A percentile compares a stretch with the other conserved stretches of the same genome.
phyloP scores from a whole-genome alignment of 2,888 invertebrate genomes.

The Epinotia brunnichana region DNA sequence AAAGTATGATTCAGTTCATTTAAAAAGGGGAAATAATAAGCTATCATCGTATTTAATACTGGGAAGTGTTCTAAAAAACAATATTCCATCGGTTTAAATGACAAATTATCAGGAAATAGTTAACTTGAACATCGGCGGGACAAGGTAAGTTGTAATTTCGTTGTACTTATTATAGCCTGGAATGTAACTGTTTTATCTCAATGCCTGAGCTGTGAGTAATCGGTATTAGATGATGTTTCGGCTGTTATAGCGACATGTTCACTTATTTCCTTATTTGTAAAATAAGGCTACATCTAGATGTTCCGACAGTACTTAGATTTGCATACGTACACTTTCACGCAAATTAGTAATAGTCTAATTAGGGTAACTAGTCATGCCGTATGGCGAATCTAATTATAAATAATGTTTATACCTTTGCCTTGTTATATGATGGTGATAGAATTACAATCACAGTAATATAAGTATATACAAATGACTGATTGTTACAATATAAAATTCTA shows the following conservation, averaged over 20 bases:
- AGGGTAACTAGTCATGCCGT: background rate
- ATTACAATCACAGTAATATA: too few relatives aligned
- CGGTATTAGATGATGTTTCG: background rate
- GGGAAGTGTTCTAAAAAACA: constrained; percentile 27
- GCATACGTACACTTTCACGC: background rate
- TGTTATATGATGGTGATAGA: background rate
- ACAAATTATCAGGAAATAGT: constrained; percentile 87
- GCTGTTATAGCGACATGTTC: background rate
- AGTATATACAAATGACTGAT: background rate
- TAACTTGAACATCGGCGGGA: constrained; percentile 97
- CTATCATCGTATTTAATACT: constrained; percentile 32
- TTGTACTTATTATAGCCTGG: constrained; percentile 39
- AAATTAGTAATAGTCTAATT: constrained; percentile 1
- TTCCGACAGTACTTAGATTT: background rate
- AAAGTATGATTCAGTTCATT: constrained; percentile 37
- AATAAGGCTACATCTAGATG: background rate
- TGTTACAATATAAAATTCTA: too few relatives aligned
- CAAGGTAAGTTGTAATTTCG: constrained; percentile 85
- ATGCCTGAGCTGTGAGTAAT: constrained; percentile 16
- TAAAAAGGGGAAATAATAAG: constrained; percentile 38
- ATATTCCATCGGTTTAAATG: constrained; percentile 57
- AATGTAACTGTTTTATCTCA: constrained; percentile 28
- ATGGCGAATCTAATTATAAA: background rate
- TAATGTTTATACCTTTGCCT: background rate
- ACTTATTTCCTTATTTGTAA: background rate